Evolutionary conservation across 2,113 vertebrate genomes (phyloP).

Genomic region (Rhinogobius similis): DNA sequence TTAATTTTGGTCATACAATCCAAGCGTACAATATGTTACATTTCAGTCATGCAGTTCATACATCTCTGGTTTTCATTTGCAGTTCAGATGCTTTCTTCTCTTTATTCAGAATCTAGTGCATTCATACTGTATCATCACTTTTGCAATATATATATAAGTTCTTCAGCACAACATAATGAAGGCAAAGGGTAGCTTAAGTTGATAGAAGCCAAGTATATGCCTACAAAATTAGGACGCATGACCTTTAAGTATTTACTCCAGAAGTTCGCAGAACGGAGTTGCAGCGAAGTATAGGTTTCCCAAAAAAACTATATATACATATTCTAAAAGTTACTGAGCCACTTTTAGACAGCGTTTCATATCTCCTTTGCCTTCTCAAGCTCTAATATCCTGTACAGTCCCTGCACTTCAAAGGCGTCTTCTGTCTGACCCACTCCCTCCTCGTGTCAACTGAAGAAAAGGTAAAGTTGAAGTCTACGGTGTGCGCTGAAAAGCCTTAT

Average conservation of each 20-base stretch:
- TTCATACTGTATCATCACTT: background rate
- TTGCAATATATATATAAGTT: background rate
- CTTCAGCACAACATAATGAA: background rate
- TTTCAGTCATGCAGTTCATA: too few species aligned
- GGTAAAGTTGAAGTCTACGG: conserved; percentile 47
- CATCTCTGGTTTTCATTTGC: too few species aligned
- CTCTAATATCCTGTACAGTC: conserved; percentile 3
- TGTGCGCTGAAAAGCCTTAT: conserved; percentile 34
- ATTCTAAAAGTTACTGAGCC: background rate
- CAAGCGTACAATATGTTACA: too few species aligned
- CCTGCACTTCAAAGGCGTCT: conserved; percentile 6
- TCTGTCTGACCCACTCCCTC: background rate
- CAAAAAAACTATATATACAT: background rate
- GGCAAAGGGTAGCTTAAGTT: background rate
- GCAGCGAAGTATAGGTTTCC: background rate
- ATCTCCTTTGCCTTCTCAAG: background rate
- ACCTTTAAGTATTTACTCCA: background rate
- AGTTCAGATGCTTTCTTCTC: too few species aligned
- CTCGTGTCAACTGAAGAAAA: conserved; percentile 47
- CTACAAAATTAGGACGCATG: background rate
- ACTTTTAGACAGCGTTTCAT: background rate
- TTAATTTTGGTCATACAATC: too few species aligned
- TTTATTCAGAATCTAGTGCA: too few species aligned
- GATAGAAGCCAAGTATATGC: background rate
- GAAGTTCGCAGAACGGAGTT: background rate